Evolutionary conservation across 2,888 invertebrate species (phyloP), one percentile per base, ranked within the genome.

Genomic region (Scotopteryx bipunctaria): DNA sequence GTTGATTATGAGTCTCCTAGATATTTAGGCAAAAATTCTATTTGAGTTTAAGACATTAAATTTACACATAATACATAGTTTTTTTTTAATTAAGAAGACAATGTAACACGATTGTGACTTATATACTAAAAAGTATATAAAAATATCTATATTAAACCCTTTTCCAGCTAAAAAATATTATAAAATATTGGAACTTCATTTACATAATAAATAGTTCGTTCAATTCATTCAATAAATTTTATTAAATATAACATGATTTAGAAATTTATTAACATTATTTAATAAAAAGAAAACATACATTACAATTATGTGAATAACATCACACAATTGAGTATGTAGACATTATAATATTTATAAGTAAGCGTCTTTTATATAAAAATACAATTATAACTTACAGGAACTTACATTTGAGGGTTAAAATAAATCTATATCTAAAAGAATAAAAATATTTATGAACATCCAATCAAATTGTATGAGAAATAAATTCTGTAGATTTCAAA

Each of bases 331-430:
- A 21, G 21, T 8, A n/a, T 17, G 5, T 13, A 4, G 1, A 19
- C 17, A 27, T 35, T 19, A 35, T 35, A 11, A 16, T 27, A 29
- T 15, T 17, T 17, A 16, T 29, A 23, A 33, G 13, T 35, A 41
- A 37, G 11, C 36, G 37, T 47, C 8, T 61, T 57, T 43, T 43
- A 47, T 38, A 46, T 27, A 42, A 55, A 45, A 52, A 42, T 45
- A 48, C 33, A 19, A 31, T 41, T 42, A 23, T 15, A 37, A 19
- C 15, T 29, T 31, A 40, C 29, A 51, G 51, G 47, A 56, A 40
- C 40, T 38, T 23, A 21, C 15, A 15, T 50, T 40, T 35, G 35
- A 41, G 25, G 40, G 27, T 23, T 45, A 8, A 5, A 16, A 32
- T 15, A 27, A 27, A 49, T 17, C 8, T 36, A 13, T 25, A 48